Conservation (phyloP, 1,140 invertebrate species). For the Drosophila bocqueti region DNA sequence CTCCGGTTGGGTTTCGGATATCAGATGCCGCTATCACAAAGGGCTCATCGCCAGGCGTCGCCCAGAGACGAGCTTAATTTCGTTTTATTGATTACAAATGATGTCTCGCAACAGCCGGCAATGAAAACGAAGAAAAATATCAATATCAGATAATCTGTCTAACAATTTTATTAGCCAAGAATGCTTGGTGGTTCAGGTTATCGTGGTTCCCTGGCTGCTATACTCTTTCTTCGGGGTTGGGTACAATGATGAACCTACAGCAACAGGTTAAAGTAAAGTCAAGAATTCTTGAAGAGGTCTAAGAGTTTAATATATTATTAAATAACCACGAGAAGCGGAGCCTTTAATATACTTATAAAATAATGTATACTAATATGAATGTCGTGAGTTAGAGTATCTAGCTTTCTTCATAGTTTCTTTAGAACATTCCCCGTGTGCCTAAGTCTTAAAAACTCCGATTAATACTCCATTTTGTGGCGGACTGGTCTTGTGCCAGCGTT, state of each 20-base stretch:
- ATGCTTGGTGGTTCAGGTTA: background rate
- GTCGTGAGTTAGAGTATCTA: slow-evolving; percentile 2
- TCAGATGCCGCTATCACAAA: slow-evolving; percentile 68
- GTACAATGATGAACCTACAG: background rate
- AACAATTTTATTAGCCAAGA: slow-evolving; percentile 76
- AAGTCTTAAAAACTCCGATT: slow-evolving; percentile 21
- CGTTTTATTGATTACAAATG: slow-evolving; percentile 81
- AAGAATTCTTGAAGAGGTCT: background rate
- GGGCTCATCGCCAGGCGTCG: slow-evolving; percentile 52
- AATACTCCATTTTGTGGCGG: slow-evolving; percentile 39
- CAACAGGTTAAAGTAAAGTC: background rate
- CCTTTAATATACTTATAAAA: background rate
- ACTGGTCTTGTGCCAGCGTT: slow-evolving; percentile 16
- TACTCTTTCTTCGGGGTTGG: background rate
- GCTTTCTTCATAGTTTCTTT: background rate
- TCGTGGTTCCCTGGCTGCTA: background rate
- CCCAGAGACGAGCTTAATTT: slow-evolving; percentile 60
- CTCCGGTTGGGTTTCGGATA: slow-evolving; percentile 7
- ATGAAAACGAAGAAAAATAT: slow-evolving; percentile 33
- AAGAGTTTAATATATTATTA: background rate
- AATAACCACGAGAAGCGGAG: background rate
- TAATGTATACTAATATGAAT: background rate
- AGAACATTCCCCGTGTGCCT: background rate
- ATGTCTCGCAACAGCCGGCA: slow-evolving; percentile 51
- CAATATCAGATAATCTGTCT: slow-evolving; percentile 65